phyloP scores from a whole-genome alignment of 2,797 vertebrate genomes.

The Chromis chromis region DNA sequence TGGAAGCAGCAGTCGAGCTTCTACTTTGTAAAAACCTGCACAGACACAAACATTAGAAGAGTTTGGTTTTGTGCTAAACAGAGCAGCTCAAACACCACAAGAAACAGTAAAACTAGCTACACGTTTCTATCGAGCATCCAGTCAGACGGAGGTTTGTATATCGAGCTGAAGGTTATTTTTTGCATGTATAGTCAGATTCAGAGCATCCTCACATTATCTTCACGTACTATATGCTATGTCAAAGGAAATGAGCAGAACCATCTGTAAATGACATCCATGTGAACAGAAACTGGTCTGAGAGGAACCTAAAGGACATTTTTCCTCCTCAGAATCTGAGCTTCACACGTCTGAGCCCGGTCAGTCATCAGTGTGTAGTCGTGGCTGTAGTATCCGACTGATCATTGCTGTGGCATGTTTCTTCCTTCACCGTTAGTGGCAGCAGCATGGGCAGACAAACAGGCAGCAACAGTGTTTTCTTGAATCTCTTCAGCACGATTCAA shows the following conservation, averaged over 20 bases:
- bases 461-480: conserved; percentile 49
- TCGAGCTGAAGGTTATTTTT: conserved; percentile 17
- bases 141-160: conserved; percentile 5
- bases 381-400: conserved; percentile 18
- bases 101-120: not conserved
- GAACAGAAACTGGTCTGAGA: not conserved
- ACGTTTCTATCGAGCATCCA: conserved; percentile 32
- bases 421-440: conserved; percentile 21
- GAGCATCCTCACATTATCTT: conserved; percentile 28
- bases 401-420: conserved; percentile 51
- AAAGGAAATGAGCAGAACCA: conserved; percentile 32
- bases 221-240: conserved; percentile 1
- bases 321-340: not conserved
- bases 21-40: not conserved
- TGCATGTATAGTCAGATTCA: conserved; percentile 51
- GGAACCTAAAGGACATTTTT: not conserved
- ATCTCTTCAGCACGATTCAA: no score
- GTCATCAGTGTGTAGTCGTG: conserved; percentile 35
- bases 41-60: no score
- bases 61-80: no score
- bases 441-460: conserved; percentile 62
- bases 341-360: not conserved
- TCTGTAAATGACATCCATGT: conserved; percentile 52
- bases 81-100: no score
- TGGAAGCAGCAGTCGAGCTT: not conserved